Conservation (phyloP, 2,888 invertebrate species). For the Drosophila gaucha region DNA sequence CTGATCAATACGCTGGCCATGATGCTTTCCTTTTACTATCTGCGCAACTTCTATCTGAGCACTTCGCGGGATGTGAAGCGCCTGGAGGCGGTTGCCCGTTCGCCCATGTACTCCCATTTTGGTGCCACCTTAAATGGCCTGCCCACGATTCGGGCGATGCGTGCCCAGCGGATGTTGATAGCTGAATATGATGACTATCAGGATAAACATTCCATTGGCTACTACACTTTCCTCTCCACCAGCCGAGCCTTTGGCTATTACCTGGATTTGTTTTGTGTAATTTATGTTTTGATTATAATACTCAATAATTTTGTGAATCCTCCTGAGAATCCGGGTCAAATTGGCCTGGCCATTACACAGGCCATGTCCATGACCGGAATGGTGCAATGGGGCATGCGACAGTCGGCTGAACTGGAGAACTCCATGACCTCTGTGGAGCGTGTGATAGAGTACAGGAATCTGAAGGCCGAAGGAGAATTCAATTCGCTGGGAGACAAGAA, state of each 20-base stretch:
- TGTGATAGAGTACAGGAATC: constrained; percentile 88
- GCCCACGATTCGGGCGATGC: constrained; percentile 95
- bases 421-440: constrained; percentile 96
- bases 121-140: constrained; percentile 96
- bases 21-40: constrained; percentile 89
- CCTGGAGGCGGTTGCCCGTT: constrained; percentile 93
- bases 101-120: constrained; percentile 97
- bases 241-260: constrained; percentile 97
- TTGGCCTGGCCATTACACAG: constrained; percentile 92
- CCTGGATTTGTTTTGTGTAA: constrained; percentile 94
- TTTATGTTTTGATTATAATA: constrained; percentile 94
- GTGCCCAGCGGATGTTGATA: constrained; percentile 91
- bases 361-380: constrained; percentile 90
- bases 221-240: constrained; percentile 94
- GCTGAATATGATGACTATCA: constrained; percentile 93
- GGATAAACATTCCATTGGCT: constrained; percentile 95
- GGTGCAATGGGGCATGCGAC: constrained; percentile 93
- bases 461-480: constrained; percentile 86
- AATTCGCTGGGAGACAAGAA: constrained; percentile 88
- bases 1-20: constrained; percentile 89
- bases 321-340: constrained; percentile 89
- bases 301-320: constrained; percentile 93
- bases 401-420: constrained; percentile 94
- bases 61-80: constrained; percentile 93
- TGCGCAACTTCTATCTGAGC: constrained; percentile 91